Conservation (phyloP, 2,113 vertebrate species). For the Eublepharis macularius region DNA sequence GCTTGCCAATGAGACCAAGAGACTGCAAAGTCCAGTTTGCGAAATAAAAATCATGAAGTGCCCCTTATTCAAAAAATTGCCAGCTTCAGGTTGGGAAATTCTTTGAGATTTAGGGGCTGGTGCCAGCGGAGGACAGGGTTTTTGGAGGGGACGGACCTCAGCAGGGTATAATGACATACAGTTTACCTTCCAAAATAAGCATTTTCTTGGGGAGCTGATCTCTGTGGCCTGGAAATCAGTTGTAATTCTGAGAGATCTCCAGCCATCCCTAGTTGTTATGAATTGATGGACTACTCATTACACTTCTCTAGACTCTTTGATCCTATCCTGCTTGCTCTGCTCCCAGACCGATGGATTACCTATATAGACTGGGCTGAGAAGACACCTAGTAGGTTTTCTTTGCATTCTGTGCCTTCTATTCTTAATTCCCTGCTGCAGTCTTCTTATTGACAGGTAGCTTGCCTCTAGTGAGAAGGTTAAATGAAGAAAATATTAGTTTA, state of each 20-base stretch:
- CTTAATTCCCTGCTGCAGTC: background rate
- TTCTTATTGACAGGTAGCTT: background rate
- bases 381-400: background rate
- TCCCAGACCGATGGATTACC: background rate
- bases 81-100: no score
- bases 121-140: no score
- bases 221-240: no score
- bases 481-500: conserved; percentile 30
- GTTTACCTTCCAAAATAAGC: no score
- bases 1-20: background rate
- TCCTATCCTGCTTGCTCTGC: background rate
- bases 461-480: background rate
- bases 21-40: background rate
- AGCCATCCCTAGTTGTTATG: background rate
- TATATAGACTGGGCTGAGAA: background rate
- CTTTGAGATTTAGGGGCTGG: no score
- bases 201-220: no score
- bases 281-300: background rate
- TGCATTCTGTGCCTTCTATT: background rate
- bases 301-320: background rate
- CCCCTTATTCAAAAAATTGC: no score
- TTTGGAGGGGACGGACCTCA: no score
- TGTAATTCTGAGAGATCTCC: no score
- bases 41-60: background rate
- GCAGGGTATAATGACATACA: no score